Conservation (phyloP, 2,797 vertebrate genomes). For the Parauchenoglanis punctatus region DNA sequence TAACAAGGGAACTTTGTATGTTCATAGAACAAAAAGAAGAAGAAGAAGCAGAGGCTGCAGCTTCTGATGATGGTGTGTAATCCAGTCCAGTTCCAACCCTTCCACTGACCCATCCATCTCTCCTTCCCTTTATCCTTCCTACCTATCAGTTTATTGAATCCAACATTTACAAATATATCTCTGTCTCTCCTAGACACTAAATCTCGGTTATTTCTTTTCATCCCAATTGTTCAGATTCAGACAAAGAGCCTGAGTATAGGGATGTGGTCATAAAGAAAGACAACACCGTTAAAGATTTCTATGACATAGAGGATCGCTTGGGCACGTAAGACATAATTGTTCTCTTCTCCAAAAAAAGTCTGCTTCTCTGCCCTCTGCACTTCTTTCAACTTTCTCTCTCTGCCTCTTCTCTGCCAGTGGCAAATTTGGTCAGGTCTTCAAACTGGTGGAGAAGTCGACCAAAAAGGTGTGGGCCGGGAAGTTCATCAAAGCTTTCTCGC, state of each 20-base stretch:
- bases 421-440: slow-evolving; percentile 98
- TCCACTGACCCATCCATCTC: not conserved
- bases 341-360: not conserved
- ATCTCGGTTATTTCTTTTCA: not conserved
- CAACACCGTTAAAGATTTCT: slow-evolving; percentile 89
- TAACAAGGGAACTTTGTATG: not conserved
- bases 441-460: slow-evolving; percentile 91
- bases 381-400: not conserved
- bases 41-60: slow-evolving; percentile 66
- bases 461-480: slow-evolving; percentile 96
- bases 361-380: not conserved
- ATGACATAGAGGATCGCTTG: slow-evolving; percentile 92
- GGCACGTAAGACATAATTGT: slow-evolving; percentile 87
- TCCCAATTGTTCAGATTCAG: slow-evolving; percentile 73
- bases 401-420: slow-evolving; percentile 74
- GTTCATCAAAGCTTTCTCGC: slow-evolving; percentile 95
- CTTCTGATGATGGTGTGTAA: slow-evolving; percentile 87
- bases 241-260: slow-evolving; percentile 87
- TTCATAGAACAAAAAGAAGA: slow-evolving; percentile 76
- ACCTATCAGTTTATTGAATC: not conserved
- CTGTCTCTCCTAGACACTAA: not conserved
- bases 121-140: not conserved
- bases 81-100: not conserved
- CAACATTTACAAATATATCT: not conserved
- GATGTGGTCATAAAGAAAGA: slow-evolving; percentile 84